Evolutionary conservation across 92 coral and sea anemone genomes (phyloP).

Genomic region (Zoanthus gigantus): DNA sequence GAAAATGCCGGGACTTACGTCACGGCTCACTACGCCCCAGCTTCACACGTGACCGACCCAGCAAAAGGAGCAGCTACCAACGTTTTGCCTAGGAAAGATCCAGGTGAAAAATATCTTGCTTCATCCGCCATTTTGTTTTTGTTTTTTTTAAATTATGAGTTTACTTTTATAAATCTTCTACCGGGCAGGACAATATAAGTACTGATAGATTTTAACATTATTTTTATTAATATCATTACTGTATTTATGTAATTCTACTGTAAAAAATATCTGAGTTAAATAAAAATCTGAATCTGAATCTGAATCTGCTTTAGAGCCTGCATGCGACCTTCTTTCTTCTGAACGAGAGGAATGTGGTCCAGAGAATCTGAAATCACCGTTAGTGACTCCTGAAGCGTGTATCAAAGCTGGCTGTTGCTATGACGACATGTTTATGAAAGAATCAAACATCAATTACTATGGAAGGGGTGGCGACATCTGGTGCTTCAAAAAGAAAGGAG

Average conservation of each 20-base stretch:
- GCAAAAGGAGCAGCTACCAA: slow-evolving; percentile 55
- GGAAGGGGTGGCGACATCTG: slow-evolving; percentile 2
- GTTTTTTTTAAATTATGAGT: too few species aligned
- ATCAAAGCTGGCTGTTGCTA: slow-evolving; percentile 74
- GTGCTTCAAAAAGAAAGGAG: slow-evolving; percentile 24
- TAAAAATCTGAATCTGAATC: too few species aligned
- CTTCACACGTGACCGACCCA: slow-evolving; percentile 58
- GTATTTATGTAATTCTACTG: too few species aligned
- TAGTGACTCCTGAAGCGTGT: slow-evolving; percentile 76
- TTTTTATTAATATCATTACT: too few species aligned
- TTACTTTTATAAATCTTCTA: too few species aligned
- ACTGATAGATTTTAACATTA: too few species aligned
- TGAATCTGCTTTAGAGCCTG: slow-evolving; percentile 35
- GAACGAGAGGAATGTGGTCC: slow-evolving; percentile 51
- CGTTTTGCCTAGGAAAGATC: slow-evolving; percentile 58
- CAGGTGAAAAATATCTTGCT: slow-evolving; percentile 40
- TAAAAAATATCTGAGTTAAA: too few species aligned
- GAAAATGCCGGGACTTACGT: slow-evolving; percentile 68
- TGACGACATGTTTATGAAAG: slow-evolving; percentile 84
- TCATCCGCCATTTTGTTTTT: too few species aligned
- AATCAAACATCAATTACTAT: slow-evolving; percentile 42
- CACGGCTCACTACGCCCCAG: slow-evolving; percentile 81
- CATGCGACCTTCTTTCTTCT: slow-evolving; percentile 50
- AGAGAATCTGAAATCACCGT: slow-evolving; percentile 60
- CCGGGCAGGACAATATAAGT: too few species aligned